Conservation (phyloP, 2,888 invertebrate species). For the Sphaerophoria rueppellii region DNA sequence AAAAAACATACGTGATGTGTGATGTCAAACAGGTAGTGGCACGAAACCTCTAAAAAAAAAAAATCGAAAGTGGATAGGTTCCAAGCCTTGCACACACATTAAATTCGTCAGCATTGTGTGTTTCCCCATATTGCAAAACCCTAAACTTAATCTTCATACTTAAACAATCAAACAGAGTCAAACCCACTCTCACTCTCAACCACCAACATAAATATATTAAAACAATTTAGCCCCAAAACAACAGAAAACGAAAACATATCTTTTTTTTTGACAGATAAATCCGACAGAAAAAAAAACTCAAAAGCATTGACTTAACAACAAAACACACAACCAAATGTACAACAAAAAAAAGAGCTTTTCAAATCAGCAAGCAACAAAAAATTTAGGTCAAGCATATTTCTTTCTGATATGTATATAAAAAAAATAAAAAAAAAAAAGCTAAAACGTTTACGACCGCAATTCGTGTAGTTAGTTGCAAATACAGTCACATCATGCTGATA, state of each 20-base stretch:
- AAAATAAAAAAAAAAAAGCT: slow-evolving; percentile 41
- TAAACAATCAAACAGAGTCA: neutral
- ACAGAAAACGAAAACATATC: slow-evolving; percentile 23
- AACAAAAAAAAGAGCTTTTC: slow-evolving; percentile 39
- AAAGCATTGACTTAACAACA: slow-evolving; percentile 16
- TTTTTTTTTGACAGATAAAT: slow-evolving; percentile 29
- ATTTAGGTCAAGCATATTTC: slow-evolving; percentile 82
- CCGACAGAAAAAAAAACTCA: neutral
- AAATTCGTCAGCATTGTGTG: neutral
- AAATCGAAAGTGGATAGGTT: neutral
- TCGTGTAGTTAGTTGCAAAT: slow-evolving; percentile 27
- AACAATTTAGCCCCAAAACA: slow-evolving; percentile 23
- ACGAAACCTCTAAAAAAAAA: neutral
- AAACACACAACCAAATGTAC: slow-evolving; percentile 25
- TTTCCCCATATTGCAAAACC: slow-evolving; percentile 8
- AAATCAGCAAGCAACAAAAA: slow-evolving; percentile 55
- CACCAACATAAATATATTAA: neutral
- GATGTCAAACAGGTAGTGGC: neutral
- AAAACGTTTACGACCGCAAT: slow-evolving; percentile 36
- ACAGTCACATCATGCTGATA: slow-evolving; percentile 31
- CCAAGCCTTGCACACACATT: too few relatives aligned
- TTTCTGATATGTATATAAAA: slow-evolving; percentile 73
- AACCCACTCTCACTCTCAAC: neutral
- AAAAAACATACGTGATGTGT: neutral
- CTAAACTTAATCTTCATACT: slow-evolving; percentile 3